phyloP scores from a whole-genome alignment of 2,797 vertebrate species.

The Sandelia bainsii region DNA sequence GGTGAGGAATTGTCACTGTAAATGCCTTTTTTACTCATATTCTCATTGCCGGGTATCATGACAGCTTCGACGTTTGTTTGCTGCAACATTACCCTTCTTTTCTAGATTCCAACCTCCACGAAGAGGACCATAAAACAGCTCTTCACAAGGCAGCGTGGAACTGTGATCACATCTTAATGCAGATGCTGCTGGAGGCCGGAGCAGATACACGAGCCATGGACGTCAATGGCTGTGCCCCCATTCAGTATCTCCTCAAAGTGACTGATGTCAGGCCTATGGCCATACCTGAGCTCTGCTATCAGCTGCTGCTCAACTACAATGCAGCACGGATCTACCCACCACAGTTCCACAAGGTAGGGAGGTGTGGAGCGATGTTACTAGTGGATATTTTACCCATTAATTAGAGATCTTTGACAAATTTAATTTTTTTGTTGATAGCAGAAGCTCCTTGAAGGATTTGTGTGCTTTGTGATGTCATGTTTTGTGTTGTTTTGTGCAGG shows the following conservation, averaged over 20 bases:
- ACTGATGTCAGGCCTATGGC: constrained; percentile 87
- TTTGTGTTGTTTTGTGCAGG: constrained; percentile 78
- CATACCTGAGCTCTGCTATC: constrained; percentile 90
- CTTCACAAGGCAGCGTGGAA: constrained; percentile 98
- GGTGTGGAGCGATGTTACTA: background rate
- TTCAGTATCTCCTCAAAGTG: constrained; percentile 95
- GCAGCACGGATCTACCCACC: constrained; percentile 91
- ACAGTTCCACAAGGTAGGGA: constrained; percentile 95
- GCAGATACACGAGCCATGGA: constrained; percentile 91
- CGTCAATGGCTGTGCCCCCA: constrained; percentile 92
- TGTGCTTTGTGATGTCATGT: background rate
- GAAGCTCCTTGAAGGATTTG: background rate
- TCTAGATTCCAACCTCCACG: constrained; percentile 86
- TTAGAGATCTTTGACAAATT: background rate
- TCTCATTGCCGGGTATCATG: background rate
- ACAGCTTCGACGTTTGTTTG: background rate
- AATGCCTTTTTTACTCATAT: background rate
- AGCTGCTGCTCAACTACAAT: constrained; percentile 93
- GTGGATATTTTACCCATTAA: background rate
- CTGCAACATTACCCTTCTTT: background rate
- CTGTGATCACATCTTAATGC: constrained; percentile 91
- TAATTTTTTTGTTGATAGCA: background rate
- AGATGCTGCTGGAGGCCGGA: constrained; percentile 93
- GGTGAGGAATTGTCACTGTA: constrained; percentile 36
- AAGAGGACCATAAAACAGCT: constrained; percentile 92